Conservation (phyloP, 2,113 vertebrate species). For the Megaceryle maxima region DNA sequence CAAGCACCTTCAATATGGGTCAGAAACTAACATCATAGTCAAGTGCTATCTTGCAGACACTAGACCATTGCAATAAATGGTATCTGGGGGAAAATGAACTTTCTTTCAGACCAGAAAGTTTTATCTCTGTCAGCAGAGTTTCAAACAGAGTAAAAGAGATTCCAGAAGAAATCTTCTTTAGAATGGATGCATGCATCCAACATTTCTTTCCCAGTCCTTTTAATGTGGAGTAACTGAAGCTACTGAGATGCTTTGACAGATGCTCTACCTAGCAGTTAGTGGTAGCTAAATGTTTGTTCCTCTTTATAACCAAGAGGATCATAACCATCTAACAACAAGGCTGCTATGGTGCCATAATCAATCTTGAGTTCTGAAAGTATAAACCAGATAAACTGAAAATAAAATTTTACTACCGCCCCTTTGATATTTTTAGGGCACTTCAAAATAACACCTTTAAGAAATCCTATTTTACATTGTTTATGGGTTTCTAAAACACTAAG, state of each 20-base stretch:
- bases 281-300: not conserved
- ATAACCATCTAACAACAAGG: not conserved
- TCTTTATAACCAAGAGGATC: not conserved
- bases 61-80: not conserved
- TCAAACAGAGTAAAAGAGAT: not conserved
- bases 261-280: not conserved
- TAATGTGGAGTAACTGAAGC: not conserved
- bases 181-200: not conserved
- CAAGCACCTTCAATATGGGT: not conserved
- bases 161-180: not conserved
- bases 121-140: not conserved
- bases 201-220: not conserved
- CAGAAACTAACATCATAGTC: not conserved
- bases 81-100: not conserved
- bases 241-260: not conserved
- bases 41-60: not conserved
- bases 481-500: rapidly evolving
- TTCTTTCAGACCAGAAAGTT: not conserved
- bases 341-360: rapidly evolving
- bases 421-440: not conserved
- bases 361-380: not conserved
- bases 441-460: not conserved
- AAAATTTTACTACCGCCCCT: not conserved
- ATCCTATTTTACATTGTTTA: not conserved
- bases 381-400: not conserved